Conservation (phyloP, 2,797 vertebrate genomes). For the Onychomys leucogaster region DNA sequence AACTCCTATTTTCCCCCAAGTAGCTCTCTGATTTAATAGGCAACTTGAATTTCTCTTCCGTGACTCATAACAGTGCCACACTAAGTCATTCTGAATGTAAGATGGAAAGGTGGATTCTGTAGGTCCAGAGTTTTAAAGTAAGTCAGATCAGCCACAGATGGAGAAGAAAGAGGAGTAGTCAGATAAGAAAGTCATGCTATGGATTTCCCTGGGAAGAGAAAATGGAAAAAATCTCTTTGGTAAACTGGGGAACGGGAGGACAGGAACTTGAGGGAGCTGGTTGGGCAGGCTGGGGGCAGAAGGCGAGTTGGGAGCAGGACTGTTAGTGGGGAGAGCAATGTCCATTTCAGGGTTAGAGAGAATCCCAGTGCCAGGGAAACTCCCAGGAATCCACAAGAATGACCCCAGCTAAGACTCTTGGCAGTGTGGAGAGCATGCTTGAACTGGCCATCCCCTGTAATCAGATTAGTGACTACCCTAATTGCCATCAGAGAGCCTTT, state of each 20-base stretch:
- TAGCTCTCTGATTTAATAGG: constrained; percentile 69
- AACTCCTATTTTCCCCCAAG: constrained; percentile 63
- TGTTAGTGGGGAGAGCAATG: not conserved
- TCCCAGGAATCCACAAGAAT: not conserved
- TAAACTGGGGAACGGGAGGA: not conserved
- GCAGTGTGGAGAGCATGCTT: not conserved
- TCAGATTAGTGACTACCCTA: not conserved
- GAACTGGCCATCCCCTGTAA: not conserved
- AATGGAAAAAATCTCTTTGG: not conserved
- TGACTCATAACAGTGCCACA: constrained; percentile 54
- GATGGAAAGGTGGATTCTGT: not conserved
- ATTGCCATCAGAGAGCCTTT: not conserved
- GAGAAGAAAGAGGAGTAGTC: not conserved
- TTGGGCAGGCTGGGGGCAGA: not conserved
- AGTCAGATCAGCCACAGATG: not conserved
- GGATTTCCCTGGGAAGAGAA: not conserved
- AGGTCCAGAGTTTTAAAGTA: constrained; percentile 29
- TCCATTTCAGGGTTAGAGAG: not conserved
- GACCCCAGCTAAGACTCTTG: not conserved
- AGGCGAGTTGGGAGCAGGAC: not conserved
- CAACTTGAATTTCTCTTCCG: constrained; percentile 71
- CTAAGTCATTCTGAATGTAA: constrained; percentile 49
- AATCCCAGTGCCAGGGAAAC: not conserved
- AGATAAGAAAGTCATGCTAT: constrained; percentile 33
- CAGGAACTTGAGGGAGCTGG: not conserved